Percentiles rank a stretch among this genome's conserved stretches.
phyloP scores from a whole-genome alignment of 2,113 vertebrate genomes.

The Hiodon alosoides region DNA sequence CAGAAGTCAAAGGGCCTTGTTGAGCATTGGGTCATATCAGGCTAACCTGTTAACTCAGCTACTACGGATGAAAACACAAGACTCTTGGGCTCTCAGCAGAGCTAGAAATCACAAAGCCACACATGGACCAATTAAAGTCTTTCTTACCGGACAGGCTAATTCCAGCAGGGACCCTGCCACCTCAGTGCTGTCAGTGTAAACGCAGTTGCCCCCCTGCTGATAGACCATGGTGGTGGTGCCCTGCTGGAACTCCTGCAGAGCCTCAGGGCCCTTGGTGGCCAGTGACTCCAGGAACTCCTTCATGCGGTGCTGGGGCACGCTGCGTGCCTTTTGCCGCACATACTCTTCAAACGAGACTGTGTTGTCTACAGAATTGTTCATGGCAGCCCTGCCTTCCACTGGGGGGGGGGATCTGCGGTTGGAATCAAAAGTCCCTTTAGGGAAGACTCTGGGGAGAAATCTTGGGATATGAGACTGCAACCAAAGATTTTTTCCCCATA shows the following conservation, averaged over 20 bases:
- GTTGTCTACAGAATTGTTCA: conserved; percentile 98
- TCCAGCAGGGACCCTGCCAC: conserved; percentile 97
- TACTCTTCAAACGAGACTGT: conserved; percentile 98
- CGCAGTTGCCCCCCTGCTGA: conserved; percentile 87
- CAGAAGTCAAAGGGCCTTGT: no score
- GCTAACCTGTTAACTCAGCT: no score
- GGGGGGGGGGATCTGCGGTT: conserved; percentile 16
- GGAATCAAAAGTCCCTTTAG: neutral
- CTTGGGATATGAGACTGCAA: no score
- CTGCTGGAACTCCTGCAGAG: conserved; percentile 95
- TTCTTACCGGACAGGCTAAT: conserved; percentile 90
- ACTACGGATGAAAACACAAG: no score
- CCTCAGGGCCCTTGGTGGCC: conserved; percentile 88
- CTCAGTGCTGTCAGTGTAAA: conserved; percentile 97
- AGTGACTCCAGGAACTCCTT: conserved; percentile 98
- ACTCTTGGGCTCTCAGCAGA: no score
- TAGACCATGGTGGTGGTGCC: conserved; percentile 90
- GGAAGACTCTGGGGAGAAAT: no score
- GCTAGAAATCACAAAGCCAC: no score
- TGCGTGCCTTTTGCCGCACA: conserved; percentile 92
- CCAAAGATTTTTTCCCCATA: no score
- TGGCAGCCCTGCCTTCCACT: conserved; percentile 57
- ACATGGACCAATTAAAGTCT: no score
- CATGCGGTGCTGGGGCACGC: conserved; percentile 97
- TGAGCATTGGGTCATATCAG: no score